These are phyloP conservation scores for Callionymus lyra DNA, from an alignment of 2,113 vertebrate species.

Conservation along the genomic window DNA sequence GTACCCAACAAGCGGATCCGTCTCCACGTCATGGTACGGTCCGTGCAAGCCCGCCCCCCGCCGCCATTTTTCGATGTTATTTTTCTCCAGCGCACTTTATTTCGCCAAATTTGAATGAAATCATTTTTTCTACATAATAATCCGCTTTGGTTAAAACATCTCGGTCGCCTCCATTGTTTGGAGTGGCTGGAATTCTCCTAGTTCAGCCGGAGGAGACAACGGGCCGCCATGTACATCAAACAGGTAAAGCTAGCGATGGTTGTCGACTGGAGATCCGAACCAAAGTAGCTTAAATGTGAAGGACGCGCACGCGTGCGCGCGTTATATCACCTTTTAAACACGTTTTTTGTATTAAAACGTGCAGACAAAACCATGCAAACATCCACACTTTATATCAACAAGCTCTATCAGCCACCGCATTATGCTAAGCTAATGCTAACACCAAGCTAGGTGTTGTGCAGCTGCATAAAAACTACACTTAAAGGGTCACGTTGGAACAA, in stretches of 20 bases:
- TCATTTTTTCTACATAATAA: constrained; percentile 5
- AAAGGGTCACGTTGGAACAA: no score
- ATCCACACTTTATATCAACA: no score
- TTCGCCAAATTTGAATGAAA: constrained; percentile 32
- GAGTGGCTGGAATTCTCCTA: constrained; percentile 35
- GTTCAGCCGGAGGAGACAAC: constrained; percentile 26
- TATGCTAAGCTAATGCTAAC: constrained; percentile 36
- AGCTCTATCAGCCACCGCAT: constrained; percentile 11
- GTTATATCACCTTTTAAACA: no score
- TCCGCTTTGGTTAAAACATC: constrained; percentile 11
- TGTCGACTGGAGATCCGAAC: no score
- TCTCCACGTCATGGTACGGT: constrained; percentile 30
- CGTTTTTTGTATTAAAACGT: no score
- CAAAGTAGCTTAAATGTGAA: no score
- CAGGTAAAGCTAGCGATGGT: constrained; percentile 58
- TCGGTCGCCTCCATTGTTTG: constrained; percentile 40
- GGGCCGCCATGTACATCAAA: constrained; percentile 69
- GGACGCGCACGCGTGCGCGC: no score
- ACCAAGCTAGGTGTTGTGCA: not conserved
- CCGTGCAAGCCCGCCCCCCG: constrained; percentile 59
- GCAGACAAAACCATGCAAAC: no score
- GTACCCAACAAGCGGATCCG: not conserved
- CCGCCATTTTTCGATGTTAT: constrained; percentile 75
- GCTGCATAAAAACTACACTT: no score
- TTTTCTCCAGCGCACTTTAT: constrained; percentile 34